Conservation (phyloP, 2,797 vertebrate species). For the Natrix natrix region DNA sequence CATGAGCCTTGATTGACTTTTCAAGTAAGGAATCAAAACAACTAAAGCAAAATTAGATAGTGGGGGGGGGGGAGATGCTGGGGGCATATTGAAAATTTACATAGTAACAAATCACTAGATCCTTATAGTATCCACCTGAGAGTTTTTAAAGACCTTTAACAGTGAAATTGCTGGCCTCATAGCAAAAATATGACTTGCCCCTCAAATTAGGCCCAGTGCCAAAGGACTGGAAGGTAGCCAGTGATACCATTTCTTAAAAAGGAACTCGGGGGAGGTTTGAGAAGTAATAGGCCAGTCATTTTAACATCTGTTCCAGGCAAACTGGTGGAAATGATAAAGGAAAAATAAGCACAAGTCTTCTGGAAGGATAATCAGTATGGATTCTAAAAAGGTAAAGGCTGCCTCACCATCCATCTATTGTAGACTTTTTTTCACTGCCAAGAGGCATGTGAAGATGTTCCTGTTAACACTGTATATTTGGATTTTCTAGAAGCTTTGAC, state of each 20-base stretch:
- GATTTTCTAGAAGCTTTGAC: not conserved
- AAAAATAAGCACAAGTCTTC: not conserved
- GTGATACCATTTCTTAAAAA: not conserved
- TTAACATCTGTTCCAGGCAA: not conserved
- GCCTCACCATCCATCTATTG: not conserved
- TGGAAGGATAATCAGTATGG: not conserved
- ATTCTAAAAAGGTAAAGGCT: not conserved
- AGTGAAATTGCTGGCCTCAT: not conserved
- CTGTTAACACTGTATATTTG: not conserved
- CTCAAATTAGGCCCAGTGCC: not conserved
- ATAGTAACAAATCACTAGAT: not conserved
- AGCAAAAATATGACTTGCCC: not conserved
- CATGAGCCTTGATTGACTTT: not conserved
- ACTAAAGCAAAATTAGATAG: not conserved
- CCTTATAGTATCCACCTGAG: not conserved
- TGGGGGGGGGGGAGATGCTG: not conserved
- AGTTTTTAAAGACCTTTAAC: not conserved
- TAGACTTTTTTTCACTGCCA: not conserved
- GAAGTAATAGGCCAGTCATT: not conserved
- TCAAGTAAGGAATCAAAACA: not conserved
- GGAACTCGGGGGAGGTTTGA: not conserved
- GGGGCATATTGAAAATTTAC: not conserved
- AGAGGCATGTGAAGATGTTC: not conserved
- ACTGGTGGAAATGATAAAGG: not conserved
- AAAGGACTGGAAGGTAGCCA: not conserved